Evolutionary conservation across 1,140 invertebrate species (phyloP).

Genomic region (Dendrolimus kikuchii): DNA sequence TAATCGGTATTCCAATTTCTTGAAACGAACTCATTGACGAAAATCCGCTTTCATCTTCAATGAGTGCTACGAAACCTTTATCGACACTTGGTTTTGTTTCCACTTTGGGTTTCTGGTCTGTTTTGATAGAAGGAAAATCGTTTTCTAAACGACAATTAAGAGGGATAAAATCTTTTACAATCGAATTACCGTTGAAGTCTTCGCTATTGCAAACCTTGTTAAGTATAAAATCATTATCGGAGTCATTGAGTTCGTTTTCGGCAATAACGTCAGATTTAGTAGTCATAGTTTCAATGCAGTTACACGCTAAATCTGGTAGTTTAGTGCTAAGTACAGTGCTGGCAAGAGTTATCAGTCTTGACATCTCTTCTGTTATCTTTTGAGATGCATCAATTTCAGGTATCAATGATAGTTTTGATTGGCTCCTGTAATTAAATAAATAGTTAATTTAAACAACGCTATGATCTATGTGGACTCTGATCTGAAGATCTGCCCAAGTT

Average conservation of each 20-base stretch:
- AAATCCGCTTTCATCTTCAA: constrained; percentile 86
- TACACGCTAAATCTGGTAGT: constrained; percentile 51
- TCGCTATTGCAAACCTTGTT: constrained; percentile 28
- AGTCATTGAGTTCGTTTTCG: constrained; percentile 26
- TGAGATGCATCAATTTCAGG: constrained; percentile 42
- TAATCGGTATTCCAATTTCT: constrained; percentile 79
- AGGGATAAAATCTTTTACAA: constrained; percentile 35
- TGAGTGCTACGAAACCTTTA: constrained; percentile 27
- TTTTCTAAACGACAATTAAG: constrained; percentile 37
- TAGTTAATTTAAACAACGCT: neutral
- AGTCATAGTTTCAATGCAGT: constrained; percentile 15
- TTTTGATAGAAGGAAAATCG: constrained; percentile 58
- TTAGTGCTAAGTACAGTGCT: constrained; percentile 62
- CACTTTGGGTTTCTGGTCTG: constrained; percentile 39
- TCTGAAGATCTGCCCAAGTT: too few relatives aligned
- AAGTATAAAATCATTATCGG: constrained; percentile 30
- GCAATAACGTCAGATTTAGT: constrained; percentile 17
- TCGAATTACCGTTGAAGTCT: constrained; percentile 25
- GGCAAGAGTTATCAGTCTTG: constrained; percentile 62
- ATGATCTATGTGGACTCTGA: too few relatives aligned
- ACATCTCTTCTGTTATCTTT: constrained; percentile 58
- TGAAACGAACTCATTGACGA: constrained; percentile 88
- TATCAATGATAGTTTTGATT: constrained; percentile 43
- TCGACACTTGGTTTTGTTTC: too few relatives aligned
- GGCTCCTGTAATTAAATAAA: constrained; percentile 41